These are phyloP conservation scores for Ceratina australensis DNA, from an alignment of 1,140 invertebrate genomes.

Conservation along the genomic window DNA sequence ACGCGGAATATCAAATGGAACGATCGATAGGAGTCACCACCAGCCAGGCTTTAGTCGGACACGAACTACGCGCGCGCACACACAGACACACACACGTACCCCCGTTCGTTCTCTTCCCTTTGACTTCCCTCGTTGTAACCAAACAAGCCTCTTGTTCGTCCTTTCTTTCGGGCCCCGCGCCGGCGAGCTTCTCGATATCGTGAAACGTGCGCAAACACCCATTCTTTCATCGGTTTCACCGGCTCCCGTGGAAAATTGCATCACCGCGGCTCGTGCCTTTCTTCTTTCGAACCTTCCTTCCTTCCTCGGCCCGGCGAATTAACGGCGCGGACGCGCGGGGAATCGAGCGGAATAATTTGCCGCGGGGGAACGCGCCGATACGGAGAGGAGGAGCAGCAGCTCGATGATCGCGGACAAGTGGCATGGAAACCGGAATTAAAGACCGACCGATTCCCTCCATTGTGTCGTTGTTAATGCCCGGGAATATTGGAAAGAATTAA, in stretches of 20 bases:
- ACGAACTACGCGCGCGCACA: slow-evolving; percentile 25
- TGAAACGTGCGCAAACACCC: slow-evolving; percentile 49
- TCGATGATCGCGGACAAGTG: slow-evolving; percentile 17
- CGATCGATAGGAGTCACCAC: slow-evolving; percentile 64
- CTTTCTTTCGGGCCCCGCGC: slow-evolving; percentile 44
- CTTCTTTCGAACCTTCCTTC: neutral
- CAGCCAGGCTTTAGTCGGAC: slow-evolving; percentile 45
- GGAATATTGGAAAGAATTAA: slow-evolving; percentile 17
- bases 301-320: neutral
- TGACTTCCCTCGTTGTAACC: slow-evolving; percentile 42
- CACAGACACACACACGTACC: no score
- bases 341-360: slow-evolving; percentile 29
- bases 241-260: slow-evolving; percentile 22
- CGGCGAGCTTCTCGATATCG: slow-evolving; percentile 36
- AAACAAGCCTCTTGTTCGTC: slow-evolving; percentile 41
- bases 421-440: slow-evolving; percentile 23
- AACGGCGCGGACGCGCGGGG: neutral
- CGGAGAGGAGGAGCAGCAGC: no score
- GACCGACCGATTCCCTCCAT: neutral
- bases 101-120: slow-evolving; percentile 22
- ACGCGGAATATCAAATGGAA: slow-evolving; percentile 67
- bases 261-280: neutral
- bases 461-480: slow-evolving; percentile 2
- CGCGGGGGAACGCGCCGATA: slow-evolving; percentile 6
- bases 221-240: slow-evolving; percentile 35